Conservation (phyloP, 2,113 vertebrate genomes). For the Boulengerochromis microlepis region DNA sequence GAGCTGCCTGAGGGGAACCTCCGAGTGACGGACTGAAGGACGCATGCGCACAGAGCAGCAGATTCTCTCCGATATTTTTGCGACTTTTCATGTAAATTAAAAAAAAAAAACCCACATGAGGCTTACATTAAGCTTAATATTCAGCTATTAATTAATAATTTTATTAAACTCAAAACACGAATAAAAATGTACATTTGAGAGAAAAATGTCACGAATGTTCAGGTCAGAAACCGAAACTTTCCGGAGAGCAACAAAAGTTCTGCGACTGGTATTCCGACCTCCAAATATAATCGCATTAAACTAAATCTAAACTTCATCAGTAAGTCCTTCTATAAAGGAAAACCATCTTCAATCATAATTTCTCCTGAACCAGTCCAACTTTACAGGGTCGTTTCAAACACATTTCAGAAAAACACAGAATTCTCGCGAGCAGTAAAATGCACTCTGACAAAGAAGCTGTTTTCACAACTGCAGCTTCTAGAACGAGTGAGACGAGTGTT, state of each 20-base stretch:
- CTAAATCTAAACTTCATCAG: not conserved
- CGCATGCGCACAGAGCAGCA: not conserved
- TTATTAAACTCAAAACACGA: not conserved
- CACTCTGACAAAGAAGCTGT: not conserved
- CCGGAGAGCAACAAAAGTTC: not conserved
- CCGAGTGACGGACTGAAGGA: not conserved
- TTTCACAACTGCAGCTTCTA: not conserved
- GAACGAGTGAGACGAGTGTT: rapidly evolving
- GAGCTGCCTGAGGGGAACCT: not conserved
- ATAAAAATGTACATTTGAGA: not conserved
- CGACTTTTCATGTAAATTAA: not conserved
- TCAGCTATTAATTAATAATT: not conserved
- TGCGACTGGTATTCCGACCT: not conserved
- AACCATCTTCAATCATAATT: not conserved
- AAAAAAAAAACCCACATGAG: rapidly evolving
- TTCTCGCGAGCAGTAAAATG: not conserved
- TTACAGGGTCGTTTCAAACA: not conserved
- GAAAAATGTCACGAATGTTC: not conserved
- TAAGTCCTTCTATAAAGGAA: not conserved
- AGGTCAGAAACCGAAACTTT: not conserved
- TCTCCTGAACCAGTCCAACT: not conserved
- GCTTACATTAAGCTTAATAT: not conserved
- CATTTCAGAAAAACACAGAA: not conserved
- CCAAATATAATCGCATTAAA: not conserved
- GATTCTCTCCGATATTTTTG: not conserved